Conservation (phyloP, 1,140 invertebrate species). For the Planococcus citri region DNA sequence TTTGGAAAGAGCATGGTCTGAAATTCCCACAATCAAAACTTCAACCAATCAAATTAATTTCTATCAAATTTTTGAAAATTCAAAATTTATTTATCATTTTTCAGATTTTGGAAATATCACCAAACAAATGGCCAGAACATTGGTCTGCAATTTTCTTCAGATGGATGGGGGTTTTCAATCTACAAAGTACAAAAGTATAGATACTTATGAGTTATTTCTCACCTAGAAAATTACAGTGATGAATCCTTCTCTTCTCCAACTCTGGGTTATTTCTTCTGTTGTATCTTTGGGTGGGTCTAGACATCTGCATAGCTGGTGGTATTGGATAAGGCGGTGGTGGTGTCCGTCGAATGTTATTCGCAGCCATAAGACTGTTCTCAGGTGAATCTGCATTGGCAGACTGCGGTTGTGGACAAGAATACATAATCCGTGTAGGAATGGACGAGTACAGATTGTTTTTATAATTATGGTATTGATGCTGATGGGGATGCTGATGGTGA, state of each 20-base stretch:
- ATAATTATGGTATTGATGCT: constrained; percentile 8
- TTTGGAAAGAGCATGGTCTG: no score
- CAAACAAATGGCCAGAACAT: no score
- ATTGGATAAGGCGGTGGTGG: constrained; percentile 49
- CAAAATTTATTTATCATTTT: no score
- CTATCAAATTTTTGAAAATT: no score
- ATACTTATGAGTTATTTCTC: no score
- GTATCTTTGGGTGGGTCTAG: constrained; percentile 45
- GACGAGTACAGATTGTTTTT: not conserved
- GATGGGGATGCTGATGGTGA: not conserved
- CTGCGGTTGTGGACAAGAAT: not conserved
- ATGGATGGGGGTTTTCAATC: no score
- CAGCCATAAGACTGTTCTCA: not conserved
- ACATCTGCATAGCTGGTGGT: constrained; percentile 35
- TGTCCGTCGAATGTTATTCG: constrained; percentile 43
- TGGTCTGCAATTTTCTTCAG: no score
- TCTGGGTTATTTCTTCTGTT: constrained; percentile 93
- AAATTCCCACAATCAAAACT: no score
- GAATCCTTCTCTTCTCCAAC: constrained; percentile 82
- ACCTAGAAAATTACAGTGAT: constrained; percentile 92
- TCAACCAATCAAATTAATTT: no score
- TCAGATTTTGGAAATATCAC: no score
- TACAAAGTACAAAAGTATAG: no score
- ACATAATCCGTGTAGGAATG: not conserved
- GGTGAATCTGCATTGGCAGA: not conserved